These are phyloP conservation scores for Monomorium pharaonis DNA, from an alignment of 1,140 invertebrate species.

Conservation along the genomic window DNA sequence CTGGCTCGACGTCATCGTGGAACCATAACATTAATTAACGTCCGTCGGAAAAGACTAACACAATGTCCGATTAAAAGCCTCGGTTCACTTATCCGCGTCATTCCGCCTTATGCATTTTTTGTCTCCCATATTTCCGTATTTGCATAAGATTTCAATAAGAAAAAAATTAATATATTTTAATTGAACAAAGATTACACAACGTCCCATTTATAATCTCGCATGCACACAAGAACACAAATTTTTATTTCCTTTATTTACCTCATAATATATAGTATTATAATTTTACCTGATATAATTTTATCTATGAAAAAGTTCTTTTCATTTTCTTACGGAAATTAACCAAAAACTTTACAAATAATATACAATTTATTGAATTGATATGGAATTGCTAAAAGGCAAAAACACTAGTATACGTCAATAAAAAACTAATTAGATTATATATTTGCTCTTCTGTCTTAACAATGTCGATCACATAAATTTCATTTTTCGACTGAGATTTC, in stretches of 20 bases:
- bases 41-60: constrained; percentile 49
- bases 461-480: too few relatives aligned
- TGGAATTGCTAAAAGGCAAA: too few relatives aligned
- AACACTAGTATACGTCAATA: too few relatives aligned
- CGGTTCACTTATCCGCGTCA: background rate
- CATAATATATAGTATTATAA: background rate
- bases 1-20: constrained; percentile 42
- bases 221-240: background rate
- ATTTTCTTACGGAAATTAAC: too few relatives aligned
- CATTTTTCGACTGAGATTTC: background rate
- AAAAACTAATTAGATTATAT: too few relatives aligned
- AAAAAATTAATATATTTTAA: background rate
- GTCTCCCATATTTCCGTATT: background rate
- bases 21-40: constrained; percentile 71
- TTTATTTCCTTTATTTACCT: background rate
- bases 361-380: too few relatives aligned
- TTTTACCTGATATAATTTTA: too few relatives aligned
- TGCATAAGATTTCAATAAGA: constrained; percentile 26
- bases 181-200: background rate
- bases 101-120: background rate
- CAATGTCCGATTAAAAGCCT: constrained; percentile 35
- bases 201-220: background rate
- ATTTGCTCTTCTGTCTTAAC: too few relatives aligned
- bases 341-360: too few relatives aligned
- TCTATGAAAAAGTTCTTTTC: too few relatives aligned